These are phyloP conservation scores for Muscicapa adusta DNA, from an alignment of 2,113 vertebrate species.

Conservation along the genomic window DNA sequence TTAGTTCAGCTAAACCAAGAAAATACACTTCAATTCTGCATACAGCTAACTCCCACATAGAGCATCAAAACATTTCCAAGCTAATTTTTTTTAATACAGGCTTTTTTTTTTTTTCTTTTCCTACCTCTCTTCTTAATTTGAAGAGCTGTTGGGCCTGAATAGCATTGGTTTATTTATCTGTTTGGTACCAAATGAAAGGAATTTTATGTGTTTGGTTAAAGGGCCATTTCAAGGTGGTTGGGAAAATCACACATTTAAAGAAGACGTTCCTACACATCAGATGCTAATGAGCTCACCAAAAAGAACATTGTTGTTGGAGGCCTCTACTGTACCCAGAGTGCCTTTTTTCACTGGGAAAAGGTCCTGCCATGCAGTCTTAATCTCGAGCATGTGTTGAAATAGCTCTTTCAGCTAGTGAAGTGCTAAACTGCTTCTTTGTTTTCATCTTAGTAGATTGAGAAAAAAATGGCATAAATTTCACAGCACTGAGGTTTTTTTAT, in stretches of 20 bases:
- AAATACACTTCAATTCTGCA: constrained; percentile 45
- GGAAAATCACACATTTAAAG: background rate
- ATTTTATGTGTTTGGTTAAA: background rate
- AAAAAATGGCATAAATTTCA: background rate
- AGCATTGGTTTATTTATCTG: background rate
- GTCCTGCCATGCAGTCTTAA: background rate
- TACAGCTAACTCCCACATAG: constrained; percentile 39
- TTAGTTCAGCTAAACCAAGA: constrained; percentile 59
- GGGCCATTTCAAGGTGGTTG: background rate
- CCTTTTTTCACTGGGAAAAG: background rate
- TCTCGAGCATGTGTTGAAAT: background rate
- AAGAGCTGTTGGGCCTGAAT: background rate
- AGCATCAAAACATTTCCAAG: constrained; percentile 19
- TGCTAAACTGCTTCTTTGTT: constrained; percentile 2
- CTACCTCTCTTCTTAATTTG: background rate
- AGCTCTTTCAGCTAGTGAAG: background rate
- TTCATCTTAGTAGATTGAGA: background rate
- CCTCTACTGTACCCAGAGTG: background rate
- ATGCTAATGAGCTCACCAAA: background rate
- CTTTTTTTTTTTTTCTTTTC: background rate
- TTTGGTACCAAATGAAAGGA: constrained; percentile 10
- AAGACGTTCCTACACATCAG: background rate
- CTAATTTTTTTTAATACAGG: constrained; percentile 1
- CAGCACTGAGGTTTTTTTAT: background rate
- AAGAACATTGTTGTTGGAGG: background rate